Evolutionary conservation across 2,797 vertebrate genomes (phyloP).

Genomic region (Centropyge bicolor): DNA sequence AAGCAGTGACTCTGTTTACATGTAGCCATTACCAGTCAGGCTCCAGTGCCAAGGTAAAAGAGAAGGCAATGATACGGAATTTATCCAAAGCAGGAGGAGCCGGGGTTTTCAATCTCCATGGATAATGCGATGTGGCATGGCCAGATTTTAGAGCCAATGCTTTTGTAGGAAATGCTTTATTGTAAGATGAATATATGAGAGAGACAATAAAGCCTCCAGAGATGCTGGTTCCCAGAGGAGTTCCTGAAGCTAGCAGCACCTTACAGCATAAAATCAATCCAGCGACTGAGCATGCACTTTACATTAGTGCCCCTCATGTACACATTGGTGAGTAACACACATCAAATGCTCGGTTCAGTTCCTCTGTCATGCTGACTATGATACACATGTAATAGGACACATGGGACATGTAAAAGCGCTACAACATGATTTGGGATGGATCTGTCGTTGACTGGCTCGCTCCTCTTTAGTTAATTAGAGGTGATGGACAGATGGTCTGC

Average conservation of each 20-base stretch:
- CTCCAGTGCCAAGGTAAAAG: slow-evolving; percentile 53
- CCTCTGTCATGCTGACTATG: slow-evolving; percentile 7
- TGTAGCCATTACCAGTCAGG: slow-evolving; percentile 29
- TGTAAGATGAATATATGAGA: slow-evolving; percentile 39
- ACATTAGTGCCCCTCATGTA: background rate
- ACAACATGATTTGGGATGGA: slow-evolving; percentile 38
- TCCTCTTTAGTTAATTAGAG: slow-evolving; percentile 50
- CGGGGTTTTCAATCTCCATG: slow-evolving; percentile 61
- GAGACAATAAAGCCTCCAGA: slow-evolving; percentile 48
- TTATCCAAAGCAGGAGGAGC: slow-evolving; percentile 59
- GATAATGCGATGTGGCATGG: slow-evolving; percentile 64
- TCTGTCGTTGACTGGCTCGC: slow-evolving; percentile 25
- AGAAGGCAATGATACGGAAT: slow-evolving; percentile 65
- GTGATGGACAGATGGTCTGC: slow-evolving; percentile 63
- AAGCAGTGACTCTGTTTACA: slow-evolving; percentile 26
- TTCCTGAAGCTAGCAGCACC: slow-evolving; percentile 18
- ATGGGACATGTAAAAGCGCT: slow-evolving; percentile 32
- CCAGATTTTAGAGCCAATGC: slow-evolving; percentile 49
- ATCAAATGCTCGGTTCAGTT: slow-evolving; percentile 1
- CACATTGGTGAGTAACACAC: slow-evolving; percentile 16
- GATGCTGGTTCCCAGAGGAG: slow-evolving; percentile 29
- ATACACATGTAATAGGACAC: slow-evolving; percentile 19
- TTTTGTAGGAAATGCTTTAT: slow-evolving; percentile 50
- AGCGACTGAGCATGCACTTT: slow-evolving; percentile 19
- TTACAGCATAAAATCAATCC: slow-evolving; percentile 24